phyloP scores from a whole-genome alignment of 2,888 invertebrate genomes.

The Beris morrisii region DNA sequence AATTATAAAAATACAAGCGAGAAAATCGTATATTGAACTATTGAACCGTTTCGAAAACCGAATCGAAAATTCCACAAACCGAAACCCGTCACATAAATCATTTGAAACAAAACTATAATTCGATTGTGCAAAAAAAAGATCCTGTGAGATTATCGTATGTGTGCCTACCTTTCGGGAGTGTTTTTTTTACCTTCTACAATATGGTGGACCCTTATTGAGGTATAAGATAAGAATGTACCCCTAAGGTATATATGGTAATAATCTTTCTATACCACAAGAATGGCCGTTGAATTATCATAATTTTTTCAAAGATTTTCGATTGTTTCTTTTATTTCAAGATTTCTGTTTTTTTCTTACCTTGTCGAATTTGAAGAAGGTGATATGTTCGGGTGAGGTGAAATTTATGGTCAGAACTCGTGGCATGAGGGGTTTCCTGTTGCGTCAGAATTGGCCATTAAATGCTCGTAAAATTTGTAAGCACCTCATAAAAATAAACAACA shows the following conservation, averaged over 20 bases:
- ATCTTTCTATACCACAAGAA: constrained; percentile 25
- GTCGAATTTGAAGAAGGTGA: constrained; percentile 11
- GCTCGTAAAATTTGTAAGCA: constrained; percentile 58
- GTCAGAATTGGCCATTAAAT: constrained; percentile 53
- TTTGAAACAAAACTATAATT: constrained; percentile 29
- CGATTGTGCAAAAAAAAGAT: constrained; percentile 22
- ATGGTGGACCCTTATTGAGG: constrained; percentile 30
- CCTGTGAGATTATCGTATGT: not conserved
- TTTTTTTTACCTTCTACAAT: not conserved
- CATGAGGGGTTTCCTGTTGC: constrained; percentile 32
- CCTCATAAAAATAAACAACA: constrained; percentile 55
- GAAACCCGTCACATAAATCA: constrained; percentile 37
- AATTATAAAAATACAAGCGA: not conserved
- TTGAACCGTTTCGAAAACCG: constrained; percentile 12
- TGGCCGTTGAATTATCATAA: constrained; percentile 31
- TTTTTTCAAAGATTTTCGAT: constrained; percentile 16
- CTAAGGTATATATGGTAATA: constrained; percentile 29
- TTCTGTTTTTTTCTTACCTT: constrained; percentile 24
- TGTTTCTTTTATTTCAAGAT: constrained; percentile 3
- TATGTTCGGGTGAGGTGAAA: constrained; percentile 34
- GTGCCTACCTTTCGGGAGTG: constrained; percentile 1
- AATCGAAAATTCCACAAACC: constrained; percentile 25
- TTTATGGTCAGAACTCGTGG: constrained; percentile 37
- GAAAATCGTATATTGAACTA: no score
- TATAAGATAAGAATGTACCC: constrained; percentile 26